Evolutionary conservation across 2,888 invertebrate species (phyloP).

Genomic region (Tryphoninae sp.): DNA sequence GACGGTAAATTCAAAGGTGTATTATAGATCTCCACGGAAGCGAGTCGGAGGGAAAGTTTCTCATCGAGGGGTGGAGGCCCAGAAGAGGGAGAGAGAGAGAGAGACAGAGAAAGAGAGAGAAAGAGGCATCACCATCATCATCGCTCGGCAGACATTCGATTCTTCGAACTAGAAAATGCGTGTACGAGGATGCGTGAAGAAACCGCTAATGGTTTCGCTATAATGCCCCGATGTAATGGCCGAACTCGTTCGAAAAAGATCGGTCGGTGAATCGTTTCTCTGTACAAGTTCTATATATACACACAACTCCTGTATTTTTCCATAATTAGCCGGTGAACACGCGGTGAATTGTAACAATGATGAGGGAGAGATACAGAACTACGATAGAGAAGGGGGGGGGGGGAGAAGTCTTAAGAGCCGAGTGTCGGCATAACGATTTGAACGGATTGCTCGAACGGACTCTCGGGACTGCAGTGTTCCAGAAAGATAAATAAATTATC

Average conservation of each 20-base stretch:
- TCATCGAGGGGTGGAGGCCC: conserved; percentile 52
- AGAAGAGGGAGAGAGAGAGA: no score
- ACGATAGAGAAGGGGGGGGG: background rate
- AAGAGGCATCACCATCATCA: conserved; percentile 55
- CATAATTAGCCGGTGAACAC: conserved; percentile 72
- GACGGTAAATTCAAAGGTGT: conserved; percentile 38
- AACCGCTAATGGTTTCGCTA: conserved; percentile 71
- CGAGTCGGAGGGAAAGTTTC: conserved; percentile 64
- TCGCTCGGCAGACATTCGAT: conserved; percentile 64
- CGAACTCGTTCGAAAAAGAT: conserved; percentile 60
- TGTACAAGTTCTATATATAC: conserved; percentile 29
- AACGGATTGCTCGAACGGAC: conserved; percentile 64
- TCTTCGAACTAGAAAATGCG: conserved; percentile 64
- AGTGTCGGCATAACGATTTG: conserved; percentile 51
- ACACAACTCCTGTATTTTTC: conserved; percentile 70
- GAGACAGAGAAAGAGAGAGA: no score
- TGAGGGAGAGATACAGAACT: conserved; percentile 41
- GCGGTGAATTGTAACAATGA: conserved; percentile 71
- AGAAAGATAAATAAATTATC: conserved; percentile 78
- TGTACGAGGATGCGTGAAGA: conserved; percentile 64
- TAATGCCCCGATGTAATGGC: conserved; percentile 62
- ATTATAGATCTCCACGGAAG: conserved; percentile 55
- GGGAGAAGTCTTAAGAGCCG: conserved; percentile 26
- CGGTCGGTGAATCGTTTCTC: conserved; percentile 54
- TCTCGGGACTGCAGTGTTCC: conserved; percentile 62